Percentiles rank a stretch among this genome's conserved stretches.
Conservation (phyloP, 2,113 vertebrate species). For the Sakesphorus luctuosus region DNA sequence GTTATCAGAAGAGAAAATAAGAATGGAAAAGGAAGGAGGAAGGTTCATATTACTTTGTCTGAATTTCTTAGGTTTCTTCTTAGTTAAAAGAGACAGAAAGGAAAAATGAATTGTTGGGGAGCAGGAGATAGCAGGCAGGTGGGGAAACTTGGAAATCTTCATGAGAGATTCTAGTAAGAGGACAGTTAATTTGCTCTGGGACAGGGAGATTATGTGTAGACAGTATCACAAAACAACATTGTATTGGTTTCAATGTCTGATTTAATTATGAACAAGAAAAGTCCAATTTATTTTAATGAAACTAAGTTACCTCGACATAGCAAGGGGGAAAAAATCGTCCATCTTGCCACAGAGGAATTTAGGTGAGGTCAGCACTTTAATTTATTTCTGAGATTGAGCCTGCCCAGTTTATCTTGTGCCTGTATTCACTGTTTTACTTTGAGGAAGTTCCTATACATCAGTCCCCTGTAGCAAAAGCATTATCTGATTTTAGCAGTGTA, state of each 20-base stretch:
- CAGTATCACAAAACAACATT: not conserved
- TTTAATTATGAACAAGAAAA: not conserved
- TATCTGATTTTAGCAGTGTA: not conserved
- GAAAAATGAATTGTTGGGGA: not conserved
- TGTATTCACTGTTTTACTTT: not conserved
- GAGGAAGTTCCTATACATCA: not conserved
- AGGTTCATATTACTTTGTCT: not conserved
- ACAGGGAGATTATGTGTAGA: not conserved
- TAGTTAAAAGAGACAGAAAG: not conserved
- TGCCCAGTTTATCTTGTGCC: not conserved
- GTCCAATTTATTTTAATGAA: not conserved
- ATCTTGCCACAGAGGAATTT: not conserved
- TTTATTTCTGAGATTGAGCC: not conserved
- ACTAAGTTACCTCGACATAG: not conserved
- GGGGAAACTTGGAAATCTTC: not conserved
- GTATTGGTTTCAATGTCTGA: not conserved
- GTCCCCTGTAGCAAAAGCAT: not conserved
- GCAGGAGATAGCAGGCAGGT: not conserved
- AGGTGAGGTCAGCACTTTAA: not conserved
- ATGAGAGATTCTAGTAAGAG: not conserved
- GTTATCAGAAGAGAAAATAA: not conserved
- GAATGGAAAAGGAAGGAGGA: not conserved
- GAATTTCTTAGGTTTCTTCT: not conserved
- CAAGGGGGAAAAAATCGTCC: not conserved
- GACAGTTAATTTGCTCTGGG: not conserved